Base-by-base conservation (phyloP, 2,888 invertebrate species). In the Rhynchonema sp. region DNA sequence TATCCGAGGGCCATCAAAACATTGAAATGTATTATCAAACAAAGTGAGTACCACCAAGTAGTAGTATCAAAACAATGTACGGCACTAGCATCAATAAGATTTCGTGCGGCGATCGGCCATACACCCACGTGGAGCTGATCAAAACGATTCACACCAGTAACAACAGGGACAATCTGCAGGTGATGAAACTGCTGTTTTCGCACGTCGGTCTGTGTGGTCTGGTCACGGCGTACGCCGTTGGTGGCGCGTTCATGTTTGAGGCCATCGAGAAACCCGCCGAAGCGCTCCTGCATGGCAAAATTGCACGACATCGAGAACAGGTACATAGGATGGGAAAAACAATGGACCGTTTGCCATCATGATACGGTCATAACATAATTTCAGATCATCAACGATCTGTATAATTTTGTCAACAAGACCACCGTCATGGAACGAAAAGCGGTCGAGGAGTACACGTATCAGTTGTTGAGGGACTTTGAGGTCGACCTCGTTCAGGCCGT, bases 201-300 rank as follows among this genome's bases (percentile, higher is more conserved):
- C 83, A 83, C 73, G 73, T 82, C 55, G 85, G 85, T 20, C 76
- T 85, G 63, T 82, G 84, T 71, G 75, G 81, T 26, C 75, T 85
- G 57, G 84, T 85, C 64, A 80, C 83, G 61, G 79, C 80, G 59
- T 86, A 86, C 73, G 83, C 84, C 63, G 78, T 85, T 62, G 77
- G 83, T 66, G 85, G 85, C 60, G 85, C 85, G 52, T 76, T 84
- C 65, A 79, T 86, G 64, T 86, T 86, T 74, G 82, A 83, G 69
- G 79, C 81, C 64, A 76, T 86, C 68, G 86, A 86, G 74, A 81
- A 82, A 22, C 82, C 82, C n/a, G 80, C 81, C 62, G 81, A 82
- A 67, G 77, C 81, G 64, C 54, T 26, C 22, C 22, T 2, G 26
- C 23, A 17, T 17, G 3, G n/a, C 26, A 2, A 17, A 46, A 27